Evolutionary conservation across 2,113 vertebrate genomes (phyloP).

Genomic region (Erythrocercus mccallii): DNA sequence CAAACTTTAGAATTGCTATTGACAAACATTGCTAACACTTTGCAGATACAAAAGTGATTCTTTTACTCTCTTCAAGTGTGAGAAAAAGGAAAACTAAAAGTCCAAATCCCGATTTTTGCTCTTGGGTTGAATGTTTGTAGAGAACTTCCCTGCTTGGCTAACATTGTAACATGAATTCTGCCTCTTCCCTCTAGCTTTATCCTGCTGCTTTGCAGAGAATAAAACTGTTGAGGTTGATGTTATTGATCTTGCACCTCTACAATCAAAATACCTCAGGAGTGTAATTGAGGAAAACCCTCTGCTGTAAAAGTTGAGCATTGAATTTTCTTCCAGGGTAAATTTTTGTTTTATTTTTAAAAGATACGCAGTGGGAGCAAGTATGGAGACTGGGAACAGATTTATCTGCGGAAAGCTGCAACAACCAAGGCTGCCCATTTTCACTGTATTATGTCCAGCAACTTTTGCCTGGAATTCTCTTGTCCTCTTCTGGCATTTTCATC

Average conservation of each 20-base stretch:
- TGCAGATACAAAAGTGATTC: not conserved
- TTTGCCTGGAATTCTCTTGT: not conserved
- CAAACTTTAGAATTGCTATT: conserved; percentile 50
- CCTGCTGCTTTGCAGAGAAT: not conserved
- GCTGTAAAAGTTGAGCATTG: not conserved
- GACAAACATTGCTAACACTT: conserved; percentile 54
- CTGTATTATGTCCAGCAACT: not conserved
- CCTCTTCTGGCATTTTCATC: not conserved
- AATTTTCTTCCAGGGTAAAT: not conserved
- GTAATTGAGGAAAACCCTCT: not conserved
- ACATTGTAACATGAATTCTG: not conserved
- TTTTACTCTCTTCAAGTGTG: not conserved
- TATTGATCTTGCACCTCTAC: not conserved
- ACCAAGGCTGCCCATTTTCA: not conserved
- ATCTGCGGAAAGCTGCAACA: not conserved
- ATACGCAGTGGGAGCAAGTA: not conserved
- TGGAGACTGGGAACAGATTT: not conserved
- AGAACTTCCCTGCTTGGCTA: not conserved
- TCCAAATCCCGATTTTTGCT: not conserved
- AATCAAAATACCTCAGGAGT: not conserved
- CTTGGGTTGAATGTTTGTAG: not conserved
- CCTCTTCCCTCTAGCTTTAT: not conserved
- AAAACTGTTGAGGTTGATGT: not conserved
- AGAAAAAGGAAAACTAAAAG: not conserved
- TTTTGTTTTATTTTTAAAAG: not conserved